Evolutionary conservation across 1,140 invertebrate species (phyloP).

Genomic region (Meteorus sp.): DNA sequence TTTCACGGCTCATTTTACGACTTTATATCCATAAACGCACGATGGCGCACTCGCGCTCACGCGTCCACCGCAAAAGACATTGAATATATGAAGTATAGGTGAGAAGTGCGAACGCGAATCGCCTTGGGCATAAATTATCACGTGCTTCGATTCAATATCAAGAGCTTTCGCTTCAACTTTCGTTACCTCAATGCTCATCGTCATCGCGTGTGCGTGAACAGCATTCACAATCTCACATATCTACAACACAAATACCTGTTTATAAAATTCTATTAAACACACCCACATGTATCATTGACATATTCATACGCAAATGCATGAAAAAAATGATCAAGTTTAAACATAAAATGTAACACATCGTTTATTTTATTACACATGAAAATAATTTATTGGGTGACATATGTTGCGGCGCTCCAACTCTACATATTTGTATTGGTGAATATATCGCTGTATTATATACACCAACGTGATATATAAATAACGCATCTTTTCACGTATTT

Average conservation of each 20-base stretch:
- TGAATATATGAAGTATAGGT: neutral
- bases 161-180: constrained; percentile 21
- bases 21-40: no score
- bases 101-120: constrained; percentile 1
- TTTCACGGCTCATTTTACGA: neutral
- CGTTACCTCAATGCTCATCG: no score
- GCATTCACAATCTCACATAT: constrained; percentile 19
- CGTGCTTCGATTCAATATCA: constrained; percentile 32
- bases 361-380: neutral
- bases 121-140: constrained; percentile 28
- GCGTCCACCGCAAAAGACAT: no score
- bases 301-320: neutral
- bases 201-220: constrained; percentile 23
- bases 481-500: constrained; percentile 42
- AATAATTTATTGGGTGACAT: constrained; percentile 51
- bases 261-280: neutral
- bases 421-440: neutral
- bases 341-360: neutral
- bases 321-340: neutral
- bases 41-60: no score
- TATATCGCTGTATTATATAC: neutral
- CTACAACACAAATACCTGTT: neutral
- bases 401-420: constrained; percentile 3
- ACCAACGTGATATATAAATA: constrained; percentile 38
- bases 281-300: neutral